phyloP scores from a whole-genome alignment of 2,113 vertebrate genomes.

The Enhydra lutris region DNA sequence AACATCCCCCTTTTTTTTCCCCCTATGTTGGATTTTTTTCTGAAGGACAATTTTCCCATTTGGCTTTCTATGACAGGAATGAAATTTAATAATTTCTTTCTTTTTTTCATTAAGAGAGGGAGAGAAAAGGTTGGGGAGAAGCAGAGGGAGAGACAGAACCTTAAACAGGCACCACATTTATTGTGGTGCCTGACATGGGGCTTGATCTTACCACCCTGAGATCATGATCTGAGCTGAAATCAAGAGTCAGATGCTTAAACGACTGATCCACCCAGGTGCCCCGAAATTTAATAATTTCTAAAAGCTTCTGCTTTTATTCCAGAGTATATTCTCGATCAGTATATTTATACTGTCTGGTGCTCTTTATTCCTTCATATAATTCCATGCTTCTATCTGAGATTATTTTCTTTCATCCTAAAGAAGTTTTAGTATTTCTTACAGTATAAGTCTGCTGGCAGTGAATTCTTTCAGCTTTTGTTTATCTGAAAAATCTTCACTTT shows the following conservation, averaged over 20 bases:
- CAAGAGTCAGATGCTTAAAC: no score
- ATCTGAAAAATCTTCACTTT: neutral
- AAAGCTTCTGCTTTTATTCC: neutral
- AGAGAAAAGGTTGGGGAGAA: neutral
- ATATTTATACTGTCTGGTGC: neutral
- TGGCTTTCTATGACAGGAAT: neutral
- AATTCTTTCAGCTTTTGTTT: neutral
- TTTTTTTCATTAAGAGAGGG: neutral
- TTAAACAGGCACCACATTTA: neutral
- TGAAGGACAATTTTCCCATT: neutral
- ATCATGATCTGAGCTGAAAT: no score
- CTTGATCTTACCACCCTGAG: no score
- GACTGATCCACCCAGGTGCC: no score
- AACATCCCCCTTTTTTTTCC: neutral
- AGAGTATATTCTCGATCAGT: neutral
- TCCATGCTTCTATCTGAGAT: neutral
- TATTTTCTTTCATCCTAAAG: neutral
- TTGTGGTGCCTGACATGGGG: no score
- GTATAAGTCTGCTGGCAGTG: neutral
- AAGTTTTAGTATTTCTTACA: neutral
- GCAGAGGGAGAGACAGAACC: neutral
- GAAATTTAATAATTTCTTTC: constrained; percentile 16
- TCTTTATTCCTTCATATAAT: neutral
- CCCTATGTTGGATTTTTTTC: neutral
- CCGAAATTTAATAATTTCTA: neutral